These are phyloP conservation scores for Crossaster papposus DNA, from an alignment of 53 echinoderm and acorn worm species.

Conservation along the genomic window DNA sequence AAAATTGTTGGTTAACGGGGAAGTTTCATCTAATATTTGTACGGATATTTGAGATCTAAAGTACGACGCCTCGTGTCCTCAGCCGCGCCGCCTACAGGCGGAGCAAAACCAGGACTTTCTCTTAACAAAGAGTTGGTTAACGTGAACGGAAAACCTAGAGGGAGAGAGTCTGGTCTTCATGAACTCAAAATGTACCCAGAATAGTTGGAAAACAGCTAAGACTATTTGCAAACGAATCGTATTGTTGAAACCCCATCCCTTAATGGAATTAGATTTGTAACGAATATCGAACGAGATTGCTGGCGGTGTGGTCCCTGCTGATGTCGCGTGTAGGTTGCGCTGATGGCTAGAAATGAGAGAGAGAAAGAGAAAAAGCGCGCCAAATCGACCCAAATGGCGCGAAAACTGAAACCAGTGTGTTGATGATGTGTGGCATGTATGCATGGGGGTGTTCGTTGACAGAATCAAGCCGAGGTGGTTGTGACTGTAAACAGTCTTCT, in stretches of 20 bases:
- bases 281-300: slow-evolving; percentile 28
- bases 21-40: neutral
- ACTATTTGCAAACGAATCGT: slow-evolving; percentile 33
- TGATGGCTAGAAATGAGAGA: neutral
- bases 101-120: neutral
- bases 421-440: slow-evolving; percentile 3
- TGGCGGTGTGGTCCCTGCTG: neutral
- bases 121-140: neutral
- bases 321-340: slow-evolving; percentile 1
- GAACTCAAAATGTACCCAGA: slow-evolving; percentile 6
- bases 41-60: neutral
- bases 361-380: neutral
- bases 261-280: slow-evolving; percentile 63
- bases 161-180: neutral
- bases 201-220: slow-evolving; percentile 33
- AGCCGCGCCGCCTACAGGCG: neutral
- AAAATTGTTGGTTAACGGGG: slow-evolving; percentile 6
- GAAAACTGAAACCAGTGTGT: slow-evolving; percentile 8
- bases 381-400: slow-evolving; percentile 2
- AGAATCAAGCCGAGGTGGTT: neutral
- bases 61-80: neutral
- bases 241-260: slow-evolving; percentile 32
- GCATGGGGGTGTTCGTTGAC: neutral
- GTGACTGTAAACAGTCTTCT: slow-evolving; percentile 30
- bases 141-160: neutral